phyloP scores from a whole-genome alignment of 2,113 vertebrate species.

The Illadopsis cleaveri region DNA sequence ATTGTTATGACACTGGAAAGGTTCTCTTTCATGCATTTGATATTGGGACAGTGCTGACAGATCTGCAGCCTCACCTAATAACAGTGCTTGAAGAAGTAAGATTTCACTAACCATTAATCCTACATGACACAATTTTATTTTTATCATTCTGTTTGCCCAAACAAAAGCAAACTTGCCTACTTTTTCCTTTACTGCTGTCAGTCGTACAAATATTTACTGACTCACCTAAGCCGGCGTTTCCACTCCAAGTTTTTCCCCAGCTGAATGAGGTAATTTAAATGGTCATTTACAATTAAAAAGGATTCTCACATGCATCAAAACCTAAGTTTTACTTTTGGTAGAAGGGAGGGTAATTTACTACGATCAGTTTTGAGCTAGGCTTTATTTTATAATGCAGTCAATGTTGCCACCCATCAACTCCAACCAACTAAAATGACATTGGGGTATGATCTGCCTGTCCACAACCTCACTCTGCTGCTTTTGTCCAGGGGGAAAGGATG shows the following conservation, averaged over 20 bases:
- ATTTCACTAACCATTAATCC: conserved; percentile 11
- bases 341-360: neutral
- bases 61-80: neutral
- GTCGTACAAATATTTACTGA: conserved; percentile 52
- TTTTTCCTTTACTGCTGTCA: conserved; percentile 48
- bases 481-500: neutral
- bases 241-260: neutral
- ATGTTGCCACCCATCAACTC: neutral
- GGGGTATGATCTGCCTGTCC: neutral
- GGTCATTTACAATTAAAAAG: neutral
- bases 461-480: neutral
- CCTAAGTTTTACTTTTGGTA: neutral
- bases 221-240: conserved; percentile 3
- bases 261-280: neutral
- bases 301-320: neutral
- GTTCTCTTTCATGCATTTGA: neutral
- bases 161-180: conserved; percentile 56
- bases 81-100: neutral
- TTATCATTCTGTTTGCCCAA: conserved; percentile 53
- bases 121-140: conserved; percentile 29
- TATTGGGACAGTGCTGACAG: neutral
- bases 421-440: neutral
- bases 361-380: neutral
- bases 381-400: neutral
- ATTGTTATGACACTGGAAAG: neutral